These are phyloP conservation scores for Condylura cristata DNA, from an alignment of 2,113 vertebrate species.

Conservation along the genomic window DNA sequence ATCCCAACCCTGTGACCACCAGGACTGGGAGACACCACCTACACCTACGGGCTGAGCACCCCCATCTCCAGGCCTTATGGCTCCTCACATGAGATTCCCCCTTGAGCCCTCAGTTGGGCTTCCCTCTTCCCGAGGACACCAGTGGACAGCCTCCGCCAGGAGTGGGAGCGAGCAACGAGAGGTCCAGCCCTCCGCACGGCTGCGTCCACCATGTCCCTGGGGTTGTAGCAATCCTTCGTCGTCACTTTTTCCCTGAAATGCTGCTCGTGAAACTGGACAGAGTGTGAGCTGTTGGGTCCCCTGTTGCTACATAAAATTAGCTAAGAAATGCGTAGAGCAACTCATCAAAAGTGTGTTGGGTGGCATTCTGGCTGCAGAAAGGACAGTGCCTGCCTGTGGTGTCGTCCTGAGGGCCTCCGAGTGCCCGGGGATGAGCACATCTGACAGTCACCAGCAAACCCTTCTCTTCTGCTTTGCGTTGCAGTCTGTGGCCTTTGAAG, in stretches of 20 bases:
- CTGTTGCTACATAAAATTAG: constrained; percentile 43
- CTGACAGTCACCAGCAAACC: not conserved
- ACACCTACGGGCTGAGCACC: constrained; percentile 96
- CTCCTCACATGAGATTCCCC: constrained; percentile 97
- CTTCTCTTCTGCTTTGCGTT: not conserved
- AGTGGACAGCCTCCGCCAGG: constrained; percentile 99
- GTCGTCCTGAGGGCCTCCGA: not conserved
- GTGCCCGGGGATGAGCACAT: not conserved
- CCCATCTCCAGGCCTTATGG: constrained; percentile 99
- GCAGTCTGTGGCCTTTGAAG: too few relatives aligned
- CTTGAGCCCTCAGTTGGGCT: constrained; percentile 98
- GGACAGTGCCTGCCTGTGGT: not conserved
- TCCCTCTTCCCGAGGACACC: constrained; percentile 94
- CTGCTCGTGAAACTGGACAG: constrained; percentile 63
- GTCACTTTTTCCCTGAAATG: constrained; percentile 5
- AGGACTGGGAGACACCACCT: constrained; percentile 91
- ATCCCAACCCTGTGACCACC: constrained; percentile 96
- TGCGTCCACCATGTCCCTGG: constrained; percentile 96
- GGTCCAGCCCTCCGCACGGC: constrained; percentile 94
- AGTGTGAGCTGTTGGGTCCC: constrained; percentile 61
- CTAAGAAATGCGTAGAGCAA: constrained; percentile 74
- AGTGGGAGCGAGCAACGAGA: constrained; percentile 96
- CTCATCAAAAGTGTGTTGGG: not conserved
- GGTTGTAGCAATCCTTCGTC: constrained; percentile 10
- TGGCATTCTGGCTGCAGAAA: not conserved